Evolutionary conservation across 2,113 vertebrate genomes (phyloP), one percentile per base, ranked within the genome.

Genomic region (Manacus vitellinus): DNA sequence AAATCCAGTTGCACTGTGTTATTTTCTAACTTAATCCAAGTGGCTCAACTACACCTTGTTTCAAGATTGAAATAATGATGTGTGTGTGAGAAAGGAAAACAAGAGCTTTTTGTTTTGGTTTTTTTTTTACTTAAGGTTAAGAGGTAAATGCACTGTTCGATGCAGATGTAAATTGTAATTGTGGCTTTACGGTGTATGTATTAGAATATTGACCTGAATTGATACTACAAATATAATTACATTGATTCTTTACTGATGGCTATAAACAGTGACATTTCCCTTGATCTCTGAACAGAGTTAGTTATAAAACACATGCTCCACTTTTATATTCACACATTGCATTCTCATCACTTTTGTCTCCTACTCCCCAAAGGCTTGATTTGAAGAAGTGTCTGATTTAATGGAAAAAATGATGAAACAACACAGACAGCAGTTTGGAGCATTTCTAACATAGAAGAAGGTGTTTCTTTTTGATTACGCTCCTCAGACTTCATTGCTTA

Each of bases 371-470:
- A 98, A 98, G 98, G 96, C 97, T 98, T 97, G 96, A 94, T 98
- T 98, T 98, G 98, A 98, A 98, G 98, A 98, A 98, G 98, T 98
- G 98, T 98, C 98, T 99, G 97, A 98, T 98, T 99, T 99, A 98
- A 99, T 98, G 98, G 98, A 97, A 97, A 97, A 98, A 97, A 98
- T 93, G 97, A 98, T 98, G 97, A 98, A 98, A 98, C 98, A 98
- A 98, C 98, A 98, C 97, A 98, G 97, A 96, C 73, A 97, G 97
- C 86, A 81, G 82, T 97, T 96, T 72, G 83, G 95, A 95, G 97
- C 89, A 81, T 97, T 96, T 94, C 84, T 86, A 82, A 91, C 93
- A 77, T 90, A 95, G 77, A 93, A 97, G 93, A 94, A 92, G 96
- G 97, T 94, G 97, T 95, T 98, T 97, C 97, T 93, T 96, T 96